A percentile compares a stretch with the other conserved stretches of the same genome.
phyloP scores from a whole-genome alignment of 2,113 vertebrate species.

The Sorex fumeus region DNA sequence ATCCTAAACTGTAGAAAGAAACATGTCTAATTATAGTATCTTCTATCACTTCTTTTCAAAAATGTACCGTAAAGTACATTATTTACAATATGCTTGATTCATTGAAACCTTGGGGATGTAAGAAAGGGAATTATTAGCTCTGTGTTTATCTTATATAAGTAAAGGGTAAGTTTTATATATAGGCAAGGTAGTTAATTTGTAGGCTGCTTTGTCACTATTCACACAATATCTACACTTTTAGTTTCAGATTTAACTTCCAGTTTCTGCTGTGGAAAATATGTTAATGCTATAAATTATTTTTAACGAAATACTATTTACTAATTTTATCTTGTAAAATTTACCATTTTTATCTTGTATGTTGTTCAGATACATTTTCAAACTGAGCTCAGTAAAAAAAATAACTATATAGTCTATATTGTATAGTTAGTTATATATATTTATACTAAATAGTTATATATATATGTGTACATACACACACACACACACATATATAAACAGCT shows the following conservation, averaged over 20 bases:
- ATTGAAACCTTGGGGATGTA: not conserved
- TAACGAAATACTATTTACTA: not conserved
- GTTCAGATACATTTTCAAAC: not conserved
- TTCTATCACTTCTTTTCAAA: not conserved
- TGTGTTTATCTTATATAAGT: not conserved
- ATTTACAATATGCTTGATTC: not conserved
- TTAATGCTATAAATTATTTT: no score
- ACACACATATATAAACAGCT: no score
- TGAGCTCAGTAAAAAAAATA: conserved; percentile 5
- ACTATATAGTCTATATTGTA: no score
- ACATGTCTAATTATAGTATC: not conserved
- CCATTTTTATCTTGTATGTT: not conserved
- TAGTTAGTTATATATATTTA: no score
- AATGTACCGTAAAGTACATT: not conserved
- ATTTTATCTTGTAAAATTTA: no score
- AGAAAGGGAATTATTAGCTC: not conserved
- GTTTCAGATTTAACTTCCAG: no score
- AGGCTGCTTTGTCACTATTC: no score
- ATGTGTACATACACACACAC: no score
- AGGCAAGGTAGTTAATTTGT: no score
- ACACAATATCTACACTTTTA: no score
- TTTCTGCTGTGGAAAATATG: not conserved
- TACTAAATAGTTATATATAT: no score
- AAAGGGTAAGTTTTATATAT: not conserved
- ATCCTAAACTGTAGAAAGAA: not conserved